phyloP scores from a whole-genome alignment of 2,797 vertebrate genomes.

The Myotis findleyi region DNA sequence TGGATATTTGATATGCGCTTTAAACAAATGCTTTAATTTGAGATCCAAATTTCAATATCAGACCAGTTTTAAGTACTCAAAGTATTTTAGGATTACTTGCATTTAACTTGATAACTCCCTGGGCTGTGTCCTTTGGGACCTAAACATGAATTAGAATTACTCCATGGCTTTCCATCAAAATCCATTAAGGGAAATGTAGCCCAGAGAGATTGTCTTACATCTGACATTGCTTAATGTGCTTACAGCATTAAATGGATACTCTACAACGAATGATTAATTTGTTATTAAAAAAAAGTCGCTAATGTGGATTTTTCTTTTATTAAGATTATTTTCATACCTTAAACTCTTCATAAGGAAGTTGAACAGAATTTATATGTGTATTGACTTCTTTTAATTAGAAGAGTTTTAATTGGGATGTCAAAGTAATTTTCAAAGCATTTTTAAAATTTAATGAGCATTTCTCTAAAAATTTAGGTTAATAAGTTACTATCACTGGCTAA shows the following conservation, averaged over 20 bases:
- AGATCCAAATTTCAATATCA: slow-evolving; percentile 64
- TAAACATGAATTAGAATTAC: slow-evolving; percentile 71
- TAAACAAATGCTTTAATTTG: slow-evolving; percentile 50
- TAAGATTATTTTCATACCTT: not conserved
- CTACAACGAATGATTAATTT: not conserved
- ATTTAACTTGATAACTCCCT: slow-evolving; percentile 64
- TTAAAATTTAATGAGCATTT: not conserved
- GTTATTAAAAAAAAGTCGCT: slow-evolving; percentile 14
- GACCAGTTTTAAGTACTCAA: slow-evolving; percentile 54
- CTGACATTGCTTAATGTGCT: slow-evolving; percentile 62
- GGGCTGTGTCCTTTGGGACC: slow-evolving; percentile 55
- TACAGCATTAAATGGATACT: slow-evolving; percentile 31
- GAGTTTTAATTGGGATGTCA: slow-evolving; percentile 14
- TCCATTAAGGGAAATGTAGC: slow-evolving; percentile 68
- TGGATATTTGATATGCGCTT: slow-evolving; percentile 62
- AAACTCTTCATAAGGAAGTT: slow-evolving; percentile 16
- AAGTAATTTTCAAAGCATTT: slow-evolving; percentile 43
- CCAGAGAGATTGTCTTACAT: slow-evolving; percentile 68
- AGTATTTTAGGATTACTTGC: slow-evolving; percentile 61
- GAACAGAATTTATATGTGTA: not conserved
- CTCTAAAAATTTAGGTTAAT: not conserved
- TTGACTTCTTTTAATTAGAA: slow-evolving; percentile 48
- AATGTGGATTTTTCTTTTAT: slow-evolving; percentile 11
- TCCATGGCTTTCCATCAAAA: slow-evolving; percentile 53
- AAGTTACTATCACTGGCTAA: not conserved